Evolutionary conservation across 2,113 vertebrate genomes (phyloP).

Genomic region (Heliornis fulica): DNA sequence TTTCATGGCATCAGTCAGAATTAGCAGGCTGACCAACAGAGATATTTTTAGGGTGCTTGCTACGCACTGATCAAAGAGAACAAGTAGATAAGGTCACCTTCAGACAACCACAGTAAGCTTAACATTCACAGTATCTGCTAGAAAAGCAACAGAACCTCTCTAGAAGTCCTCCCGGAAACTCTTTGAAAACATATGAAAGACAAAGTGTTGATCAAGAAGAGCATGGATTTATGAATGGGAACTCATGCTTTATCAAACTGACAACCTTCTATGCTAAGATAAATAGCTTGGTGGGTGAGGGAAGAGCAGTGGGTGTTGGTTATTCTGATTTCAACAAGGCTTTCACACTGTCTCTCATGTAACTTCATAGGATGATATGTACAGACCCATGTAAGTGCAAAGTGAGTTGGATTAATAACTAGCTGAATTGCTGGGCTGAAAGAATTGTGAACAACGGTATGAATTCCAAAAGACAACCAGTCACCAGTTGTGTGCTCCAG

Average conservation of each 20-base stretch:
- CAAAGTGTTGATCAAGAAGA: not conserved
- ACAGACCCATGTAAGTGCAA: not conserved
- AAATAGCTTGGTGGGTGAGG: not conserved
- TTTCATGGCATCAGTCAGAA: no score
- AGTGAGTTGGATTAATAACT: not conserved
- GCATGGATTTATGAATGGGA: not conserved
- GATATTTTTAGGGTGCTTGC: not conserved
- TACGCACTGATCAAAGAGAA: not conserved
- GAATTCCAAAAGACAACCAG: not conserved
- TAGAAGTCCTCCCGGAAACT: not conserved
- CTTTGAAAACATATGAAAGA: not conserved
- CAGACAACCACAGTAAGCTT: not conserved
- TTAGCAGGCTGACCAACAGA: not conserved
- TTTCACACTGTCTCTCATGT: not conserved
- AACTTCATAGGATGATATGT: not conserved
- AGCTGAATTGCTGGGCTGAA: not conserved
- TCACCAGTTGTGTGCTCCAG: not conserved
- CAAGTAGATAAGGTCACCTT: not conserved
- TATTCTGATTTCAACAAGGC: not conserved
- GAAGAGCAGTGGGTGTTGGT: not conserved
- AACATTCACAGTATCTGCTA: not conserved
- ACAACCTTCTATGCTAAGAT: not conserved
- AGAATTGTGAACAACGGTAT: not conserved
- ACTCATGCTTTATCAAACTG: not conserved
- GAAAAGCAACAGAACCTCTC: accelerated